Conservation (phyloP, 2,113 vertebrate genomes). For the rat (Rattus norvegicus) region DNA sequence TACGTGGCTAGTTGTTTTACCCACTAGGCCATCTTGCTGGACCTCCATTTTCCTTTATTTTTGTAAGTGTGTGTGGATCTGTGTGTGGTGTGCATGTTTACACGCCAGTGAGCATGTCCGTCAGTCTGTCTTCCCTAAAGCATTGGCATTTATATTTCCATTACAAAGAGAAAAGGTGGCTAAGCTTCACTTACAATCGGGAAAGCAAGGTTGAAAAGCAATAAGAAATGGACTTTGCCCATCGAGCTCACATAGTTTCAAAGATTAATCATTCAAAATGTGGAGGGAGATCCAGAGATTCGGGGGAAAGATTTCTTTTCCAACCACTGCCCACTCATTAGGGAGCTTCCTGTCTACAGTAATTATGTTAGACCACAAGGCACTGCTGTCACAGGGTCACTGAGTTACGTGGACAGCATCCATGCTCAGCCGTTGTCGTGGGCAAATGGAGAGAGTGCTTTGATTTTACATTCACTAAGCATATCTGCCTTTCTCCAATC, state of each 20-base stretch:
- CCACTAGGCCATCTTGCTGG: neutral
- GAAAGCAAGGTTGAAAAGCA: slow-evolving; percentile 36
- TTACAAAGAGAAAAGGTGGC: slow-evolving; percentile 42
- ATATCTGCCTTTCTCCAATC: neutral
- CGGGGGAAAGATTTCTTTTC: slow-evolving; percentile 15
- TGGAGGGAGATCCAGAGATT: neutral
- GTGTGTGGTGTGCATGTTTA: neutral
- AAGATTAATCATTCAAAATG: neutral
- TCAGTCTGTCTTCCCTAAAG: neutral
- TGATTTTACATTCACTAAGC: neutral
- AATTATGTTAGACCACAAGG: neutral
- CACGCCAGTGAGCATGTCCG: neutral
- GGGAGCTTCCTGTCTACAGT: neutral
- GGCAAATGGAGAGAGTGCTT: neutral
- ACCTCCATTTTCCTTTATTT: neutral
- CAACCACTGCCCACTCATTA: neutral
- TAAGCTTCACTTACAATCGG: slow-evolving; percentile 38
- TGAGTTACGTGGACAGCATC: neutral
- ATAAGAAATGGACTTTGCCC: neutral
- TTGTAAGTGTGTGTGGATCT: neutral
- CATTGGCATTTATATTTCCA: neutral
- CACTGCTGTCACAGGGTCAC: neutral
- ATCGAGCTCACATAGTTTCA: neutral
- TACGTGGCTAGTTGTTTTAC: neutral
- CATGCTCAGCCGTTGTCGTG: neutral